Evolutionary conservation across 2,797 vertebrate genomes (phyloP).

Genomic region (Synaphobranchus kaupii): DNA sequence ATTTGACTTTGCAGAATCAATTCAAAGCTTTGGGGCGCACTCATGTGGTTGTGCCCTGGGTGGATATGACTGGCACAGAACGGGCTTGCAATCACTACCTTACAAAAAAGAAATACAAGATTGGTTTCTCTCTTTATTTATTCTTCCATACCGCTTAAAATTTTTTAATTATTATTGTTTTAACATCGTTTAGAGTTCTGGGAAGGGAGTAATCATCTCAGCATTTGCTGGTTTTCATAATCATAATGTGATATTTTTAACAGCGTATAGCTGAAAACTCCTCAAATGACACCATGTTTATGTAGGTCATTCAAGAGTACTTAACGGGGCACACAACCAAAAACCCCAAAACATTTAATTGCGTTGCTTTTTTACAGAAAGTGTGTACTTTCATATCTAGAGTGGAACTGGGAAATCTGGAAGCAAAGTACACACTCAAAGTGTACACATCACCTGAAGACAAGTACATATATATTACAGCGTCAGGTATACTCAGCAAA

Average conservation of each 20-base stretch:
- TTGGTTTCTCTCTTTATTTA: conserved; percentile 54
- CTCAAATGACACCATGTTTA: conserved; percentile 39
- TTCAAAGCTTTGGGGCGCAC: conserved; percentile 53
- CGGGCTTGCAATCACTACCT: conserved; percentile 68
- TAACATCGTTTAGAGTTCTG: conserved; percentile 70
- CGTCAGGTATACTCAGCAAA: neutral
- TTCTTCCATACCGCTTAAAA: conserved; percentile 62
- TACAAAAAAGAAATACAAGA: conserved; percentile 46
- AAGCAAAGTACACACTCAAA: neutral
- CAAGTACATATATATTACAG: neutral
- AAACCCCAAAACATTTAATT: neutral
- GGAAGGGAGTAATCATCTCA: conserved; percentile 62
- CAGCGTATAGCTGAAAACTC: conserved; percentile 33
- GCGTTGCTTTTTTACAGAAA: neutral
- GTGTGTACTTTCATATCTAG: neutral
- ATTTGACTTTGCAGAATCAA: conserved; percentile 61
- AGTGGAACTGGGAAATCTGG: neutral
- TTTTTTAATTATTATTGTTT: conserved; percentile 72
- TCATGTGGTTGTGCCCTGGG: conserved; percentile 58
- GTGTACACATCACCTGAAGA: neutral
- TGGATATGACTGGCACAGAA: conserved; percentile 64
- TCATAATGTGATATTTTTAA: conserved; percentile 66
- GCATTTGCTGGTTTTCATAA: conserved; percentile 58
- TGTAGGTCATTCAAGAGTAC: conserved; percentile 44
- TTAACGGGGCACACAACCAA: conserved; percentile 48